phyloP scores from a whole-genome alignment of 2,888 invertebrate species.

The Byasa hedistus region DNA sequence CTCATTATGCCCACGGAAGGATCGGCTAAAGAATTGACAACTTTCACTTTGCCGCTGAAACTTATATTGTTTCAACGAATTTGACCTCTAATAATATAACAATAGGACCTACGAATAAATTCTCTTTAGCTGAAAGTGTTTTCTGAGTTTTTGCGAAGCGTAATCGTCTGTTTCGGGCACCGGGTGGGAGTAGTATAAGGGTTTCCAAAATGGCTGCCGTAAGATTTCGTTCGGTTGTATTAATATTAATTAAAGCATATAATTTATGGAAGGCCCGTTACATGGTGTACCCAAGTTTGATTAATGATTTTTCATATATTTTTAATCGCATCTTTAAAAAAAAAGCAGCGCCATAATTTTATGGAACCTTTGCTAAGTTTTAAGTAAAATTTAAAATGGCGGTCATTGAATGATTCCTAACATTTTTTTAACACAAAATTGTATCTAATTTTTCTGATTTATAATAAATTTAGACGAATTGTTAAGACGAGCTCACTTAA shows the following conservation, averaged over 20 bases:
- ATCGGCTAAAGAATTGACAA: slow-evolving; percentile 65
- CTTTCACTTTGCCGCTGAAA: slow-evolving; percentile 39
- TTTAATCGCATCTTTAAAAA: background rate
- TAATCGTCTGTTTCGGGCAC: slow-evolving; percentile 74
- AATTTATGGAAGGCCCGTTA: slow-evolving; percentile 69
- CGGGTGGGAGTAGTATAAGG: slow-evolving; percentile 64
- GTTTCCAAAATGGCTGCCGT: slow-evolving; percentile 74
- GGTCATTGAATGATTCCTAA: too few species aligned
- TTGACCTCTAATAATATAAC: background rate
- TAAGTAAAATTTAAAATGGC: too few species aligned
- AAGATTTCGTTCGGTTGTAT: slow-evolving; percentile 78
- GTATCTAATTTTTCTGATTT: too few species aligned
- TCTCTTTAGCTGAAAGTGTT: slow-evolving; percentile 12
- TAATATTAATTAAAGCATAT: slow-evolving; percentile 78
- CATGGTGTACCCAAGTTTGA: slow-evolving; percentile 64
- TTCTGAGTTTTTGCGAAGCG: slow-evolving; percentile 55
- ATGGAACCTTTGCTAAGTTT: too few species aligned
- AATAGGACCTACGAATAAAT: slow-evolving; percentile 1
- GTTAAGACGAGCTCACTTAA: too few species aligned
- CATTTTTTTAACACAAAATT: too few species aligned
- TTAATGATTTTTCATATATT: slow-evolving; percentile 66
- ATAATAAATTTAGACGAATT: too few species aligned
- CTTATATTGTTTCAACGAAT: slow-evolving; percentile 33
- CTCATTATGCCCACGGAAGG: slow-evolving; percentile 76
- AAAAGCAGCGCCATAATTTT: too few species aligned